Conservation (phyloP, 1,140 invertebrate genomes). For the Theocolax elegans region DNA sequence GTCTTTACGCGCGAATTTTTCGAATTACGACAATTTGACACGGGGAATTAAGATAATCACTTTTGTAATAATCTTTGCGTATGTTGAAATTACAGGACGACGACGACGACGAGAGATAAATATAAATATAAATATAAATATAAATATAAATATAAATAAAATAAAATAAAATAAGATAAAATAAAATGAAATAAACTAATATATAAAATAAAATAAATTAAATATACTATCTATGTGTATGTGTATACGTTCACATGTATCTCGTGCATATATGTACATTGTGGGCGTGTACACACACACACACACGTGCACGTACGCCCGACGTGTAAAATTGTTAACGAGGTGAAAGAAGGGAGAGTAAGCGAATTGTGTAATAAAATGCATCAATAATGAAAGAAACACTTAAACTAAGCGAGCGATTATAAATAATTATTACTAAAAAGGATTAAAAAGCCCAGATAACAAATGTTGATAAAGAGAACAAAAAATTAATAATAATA, state of each 20-base stretch:
- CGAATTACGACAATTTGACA: slow-evolving; percentile 35
- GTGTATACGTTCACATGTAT: too few relatives aligned
- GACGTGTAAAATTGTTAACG: slow-evolving; percentile 26
- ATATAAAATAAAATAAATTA: too few relatives aligned
- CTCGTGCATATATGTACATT: too few relatives aligned
- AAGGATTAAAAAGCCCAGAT: too few relatives aligned
- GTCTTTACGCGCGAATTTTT: slow-evolving; percentile 21
- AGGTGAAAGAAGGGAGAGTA: slow-evolving; percentile 18
- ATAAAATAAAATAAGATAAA: slow-evolving; percentile 14
- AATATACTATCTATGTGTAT: too few relatives aligned
- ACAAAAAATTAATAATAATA: slow-evolving; percentile 2
- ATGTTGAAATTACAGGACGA: slow-evolving; percentile 28
- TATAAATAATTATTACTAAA: slow-evolving; percentile 2
- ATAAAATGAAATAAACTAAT: too few relatives aligned
- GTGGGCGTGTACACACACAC: too few relatives aligned
- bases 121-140: slow-evolving; percentile 32
- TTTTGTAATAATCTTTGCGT: slow-evolving; percentile 49
- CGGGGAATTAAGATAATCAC: slow-evolving; percentile 53
- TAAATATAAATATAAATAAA: slow-evolving; percentile 21
- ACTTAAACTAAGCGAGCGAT: neutral
- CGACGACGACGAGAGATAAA: slow-evolving; percentile 23
- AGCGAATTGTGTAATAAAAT: slow-evolving; percentile 33
- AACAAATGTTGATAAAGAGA: neutral
- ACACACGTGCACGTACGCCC: too few relatives aligned
- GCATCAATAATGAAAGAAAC: slow-evolving; percentile 25